Base-by-base conservation (phyloP, 1,140 invertebrate species). In the Tachypleus tridentatus region DNA sequence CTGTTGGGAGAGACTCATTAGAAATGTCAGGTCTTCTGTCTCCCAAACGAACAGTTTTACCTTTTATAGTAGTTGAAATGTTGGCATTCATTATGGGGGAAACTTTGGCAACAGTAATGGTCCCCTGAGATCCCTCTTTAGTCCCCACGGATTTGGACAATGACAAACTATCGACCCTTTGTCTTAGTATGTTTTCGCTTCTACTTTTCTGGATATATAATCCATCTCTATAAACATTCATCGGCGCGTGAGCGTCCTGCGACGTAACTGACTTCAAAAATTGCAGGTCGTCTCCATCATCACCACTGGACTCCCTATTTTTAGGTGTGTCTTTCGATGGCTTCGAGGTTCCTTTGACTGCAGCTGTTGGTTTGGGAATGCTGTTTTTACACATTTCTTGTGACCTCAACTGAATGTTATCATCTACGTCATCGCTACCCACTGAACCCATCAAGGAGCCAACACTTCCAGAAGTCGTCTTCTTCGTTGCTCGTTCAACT, bases 281-380 rank as follows among this genome's bases (percentile, higher is more conserved):
- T 56, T 63, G 63, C 7, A 61, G 51, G 29, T 29, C 29, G 29
- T 29, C 29, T 29, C 29, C 29, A 51, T 63, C 59, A 4, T 63
- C 58, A 8, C n/a, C 64, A 60, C 7, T 61, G 63, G 10, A 50
- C 60, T 4, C 54, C 29, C 11, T 61, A 60, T 4, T 65, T 51
- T 4, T 50, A 49, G 3, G 29, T 29, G 29, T 29, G 29, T 70
- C 70, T 11, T 67, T 70, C 5, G 62, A 63, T 7, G 70, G 63
- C 64, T 78, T 76, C 7, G 75, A 74, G 7, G 87, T 91, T 69
- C 90, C 90, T 81, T 93, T 93, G 4, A 94, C 88, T 64, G 90
- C 86, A 9, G 89, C 88, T n/a, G 88, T 92, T 4, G 90, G 91
- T 78, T 93, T 93, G 3, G 91, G 90, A 72, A 93, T 88, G n/a